Base-by-base conservation (phyloP, 1,140 invertebrate species). In the Plodia interpunctella region DNA sequence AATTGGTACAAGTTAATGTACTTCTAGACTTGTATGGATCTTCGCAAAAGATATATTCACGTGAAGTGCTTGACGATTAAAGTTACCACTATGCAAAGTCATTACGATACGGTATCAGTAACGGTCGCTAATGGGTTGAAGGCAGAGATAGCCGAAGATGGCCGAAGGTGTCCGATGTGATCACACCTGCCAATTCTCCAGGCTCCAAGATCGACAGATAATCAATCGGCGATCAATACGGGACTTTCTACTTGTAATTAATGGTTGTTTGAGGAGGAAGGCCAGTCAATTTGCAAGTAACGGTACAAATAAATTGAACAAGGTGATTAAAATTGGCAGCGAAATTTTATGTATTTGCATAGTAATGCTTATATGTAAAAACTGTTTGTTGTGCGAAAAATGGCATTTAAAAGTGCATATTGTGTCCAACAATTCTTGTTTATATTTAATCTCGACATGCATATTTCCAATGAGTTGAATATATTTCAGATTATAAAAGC, bases 1-100 rank as follows among this genome's bases (percentile, higher is more conserved):
- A 2, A 6, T 44, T 44, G n/a, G 15, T 17, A 10, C 5, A 4
- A 1, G 10, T 1, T 15, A 5, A 44, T 4, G 5, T 3, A 44
- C 13, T 6, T 44, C 1, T 6, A 15, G 10, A 13, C 5, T 0
- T 44, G 5, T 2, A 44, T 44, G 38, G 0, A 44, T 15, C 0
- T 44, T 44, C 11, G 10, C 30, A 44, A 2, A 5, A 15, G 8
- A n/a, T 15, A n/a, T 44, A 44, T 15, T 15, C 2, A 3, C 38
- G 13, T 17, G 15, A 15, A 3, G 10, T 17, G 15, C 4, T 32
- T 13, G 38, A 15, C n/a, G 13, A 44, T 44, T 2, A 44, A 44
- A 15, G 38, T 44, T 44, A 44, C n/a, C 38, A 44, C 38, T 15
- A 44, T 44, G 38, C 38, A 44, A 44, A 44, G 38, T 44, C 38